Evolutionary conservation across 2,888 invertebrate genomes (phyloP).

Genomic region (Drosophila algonquin): DNA sequence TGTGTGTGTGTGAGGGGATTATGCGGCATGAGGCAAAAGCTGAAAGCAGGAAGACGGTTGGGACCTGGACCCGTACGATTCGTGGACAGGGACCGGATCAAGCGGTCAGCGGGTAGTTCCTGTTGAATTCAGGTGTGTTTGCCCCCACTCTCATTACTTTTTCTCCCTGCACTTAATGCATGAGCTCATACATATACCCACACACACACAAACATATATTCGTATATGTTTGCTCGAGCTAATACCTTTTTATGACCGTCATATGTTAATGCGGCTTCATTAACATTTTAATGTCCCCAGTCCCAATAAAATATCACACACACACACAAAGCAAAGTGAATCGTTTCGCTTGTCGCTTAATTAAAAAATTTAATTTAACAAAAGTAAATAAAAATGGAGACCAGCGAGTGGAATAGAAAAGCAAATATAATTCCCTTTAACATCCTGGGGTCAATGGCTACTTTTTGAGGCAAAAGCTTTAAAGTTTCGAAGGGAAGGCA

Average conservation of each 20-base stretch:
- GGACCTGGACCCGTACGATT: constrained; percentile 11
- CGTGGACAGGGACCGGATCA: constrained; percentile 38
- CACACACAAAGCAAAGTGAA: constrained; percentile 20
- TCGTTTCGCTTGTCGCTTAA: constrained; percentile 50
- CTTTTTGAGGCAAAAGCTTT: background rate
- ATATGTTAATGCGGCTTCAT: constrained; percentile 79
- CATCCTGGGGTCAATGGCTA: background rate
- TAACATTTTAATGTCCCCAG: constrained; percentile 76
- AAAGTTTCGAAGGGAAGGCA: constrained; percentile 1
- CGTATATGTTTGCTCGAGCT: constrained; percentile 51
- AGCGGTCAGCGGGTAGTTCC: constrained; percentile 70
- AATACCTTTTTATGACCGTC: constrained; percentile 78
- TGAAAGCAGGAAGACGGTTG: constrained; percentile 47
- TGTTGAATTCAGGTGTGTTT: constrained; percentile 55
- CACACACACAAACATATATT: background rate
- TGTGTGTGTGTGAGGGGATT: constrained; percentile 61
- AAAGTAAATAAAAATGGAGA: constrained; percentile 51
- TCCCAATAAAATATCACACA: constrained; percentile 46
- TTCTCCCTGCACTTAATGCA: constrained; percentile 20
- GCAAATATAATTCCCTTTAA: constrained; percentile 46
- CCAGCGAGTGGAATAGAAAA: constrained; percentile 35
- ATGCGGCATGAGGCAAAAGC: constrained; percentile 63
- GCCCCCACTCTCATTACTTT: background rate
- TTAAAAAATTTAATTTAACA: constrained; percentile 76
- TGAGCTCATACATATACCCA: constrained; percentile 37